These are phyloP conservation scores for Drosophila leontia DNA, from an alignment of 1,140 invertebrate species.

Conservation along the genomic window DNA sequence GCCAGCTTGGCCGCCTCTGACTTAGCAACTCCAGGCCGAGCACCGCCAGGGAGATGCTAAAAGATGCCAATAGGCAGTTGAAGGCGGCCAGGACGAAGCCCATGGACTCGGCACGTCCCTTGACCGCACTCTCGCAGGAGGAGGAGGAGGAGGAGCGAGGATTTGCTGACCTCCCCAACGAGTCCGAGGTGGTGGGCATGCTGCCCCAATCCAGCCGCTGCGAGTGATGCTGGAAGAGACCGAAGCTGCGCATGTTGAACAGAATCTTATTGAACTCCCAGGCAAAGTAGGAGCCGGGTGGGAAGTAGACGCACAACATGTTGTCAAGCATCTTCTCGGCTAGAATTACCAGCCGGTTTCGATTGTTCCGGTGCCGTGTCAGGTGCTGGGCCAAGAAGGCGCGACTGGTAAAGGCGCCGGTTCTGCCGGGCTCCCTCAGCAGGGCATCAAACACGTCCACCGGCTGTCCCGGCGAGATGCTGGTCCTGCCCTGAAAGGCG, in stretches of 20 bases:
- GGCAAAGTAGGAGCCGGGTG: constrained; percentile 51
- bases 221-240: constrained; percentile 35
- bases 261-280: constrained; percentile 28
- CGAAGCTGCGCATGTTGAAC: constrained; percentile 60
- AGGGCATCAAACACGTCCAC: constrained; percentile 58
- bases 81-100: constrained; percentile 49
- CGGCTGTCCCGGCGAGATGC: constrained; percentile 39
- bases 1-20: neutral
- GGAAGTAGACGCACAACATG: constrained; percentile 65
- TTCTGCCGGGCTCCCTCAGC: constrained; percentile 14
- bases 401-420: constrained; percentile 35
- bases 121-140: neutral
- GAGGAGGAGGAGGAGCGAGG: neutral
- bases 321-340: constrained; percentile 54
- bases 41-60: constrained; percentile 13
- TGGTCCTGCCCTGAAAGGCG: neutral
- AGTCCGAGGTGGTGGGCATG: constrained; percentile 10
- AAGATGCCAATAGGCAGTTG: constrained; percentile 34
- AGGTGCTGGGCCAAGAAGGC: constrained; percentile 49
- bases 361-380: constrained; percentile 2
- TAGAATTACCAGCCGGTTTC: constrained; percentile 21
- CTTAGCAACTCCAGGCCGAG: constrained; percentile 49
- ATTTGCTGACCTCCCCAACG: neutral
- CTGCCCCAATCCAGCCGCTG: constrained; percentile 13
- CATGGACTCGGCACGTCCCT: constrained; percentile 47